phyloP scores from a whole-genome alignment of 2,888 invertebrate species.

The Cantharis lateralis region DNA sequence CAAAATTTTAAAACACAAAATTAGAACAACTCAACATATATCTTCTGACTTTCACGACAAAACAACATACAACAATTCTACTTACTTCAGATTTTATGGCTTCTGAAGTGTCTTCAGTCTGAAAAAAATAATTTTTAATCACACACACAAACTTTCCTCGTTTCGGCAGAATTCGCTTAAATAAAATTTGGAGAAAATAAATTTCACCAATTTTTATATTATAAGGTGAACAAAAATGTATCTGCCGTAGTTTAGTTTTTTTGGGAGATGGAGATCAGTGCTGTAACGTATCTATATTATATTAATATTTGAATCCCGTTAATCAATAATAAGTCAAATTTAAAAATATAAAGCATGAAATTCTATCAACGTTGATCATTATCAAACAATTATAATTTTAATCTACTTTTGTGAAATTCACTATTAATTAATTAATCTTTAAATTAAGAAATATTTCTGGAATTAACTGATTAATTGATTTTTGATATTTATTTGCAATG shows the following conservation, averaged over 20 bases:
- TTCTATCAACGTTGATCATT: too few species aligned
- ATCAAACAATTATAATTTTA: too few species aligned
- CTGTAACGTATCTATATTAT: neutral
- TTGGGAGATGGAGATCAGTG: neutral
- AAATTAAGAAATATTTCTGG: too few species aligned
- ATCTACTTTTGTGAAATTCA: too few species aligned
- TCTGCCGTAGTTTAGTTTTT: neutral
- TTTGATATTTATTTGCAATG: too few species aligned
- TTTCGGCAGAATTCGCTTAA: neutral
- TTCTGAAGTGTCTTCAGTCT: slow-evolving; percentile 54
- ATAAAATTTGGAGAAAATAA: neutral
- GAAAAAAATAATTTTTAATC: slow-evolving; percentile 34
- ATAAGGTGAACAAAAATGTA: neutral
- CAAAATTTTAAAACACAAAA: neutral
- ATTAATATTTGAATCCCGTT: too few species aligned
- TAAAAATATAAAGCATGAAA: too few species aligned
- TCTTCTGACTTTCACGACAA: slow-evolving; percentile 2
- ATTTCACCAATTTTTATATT: neutral
- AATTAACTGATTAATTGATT: too few species aligned
- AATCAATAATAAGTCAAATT: too few species aligned
- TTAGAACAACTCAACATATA: neutral
- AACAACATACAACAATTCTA: slow-evolving; percentile 31
- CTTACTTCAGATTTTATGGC: slow-evolving; percentile 54
- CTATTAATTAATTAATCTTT: too few species aligned
- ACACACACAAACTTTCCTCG: neutral